Evolutionary conservation across 2,888 invertebrate species (phyloP), one percentile per base, ranked within the genome.

Genomic region (Nineta flava): DNA sequence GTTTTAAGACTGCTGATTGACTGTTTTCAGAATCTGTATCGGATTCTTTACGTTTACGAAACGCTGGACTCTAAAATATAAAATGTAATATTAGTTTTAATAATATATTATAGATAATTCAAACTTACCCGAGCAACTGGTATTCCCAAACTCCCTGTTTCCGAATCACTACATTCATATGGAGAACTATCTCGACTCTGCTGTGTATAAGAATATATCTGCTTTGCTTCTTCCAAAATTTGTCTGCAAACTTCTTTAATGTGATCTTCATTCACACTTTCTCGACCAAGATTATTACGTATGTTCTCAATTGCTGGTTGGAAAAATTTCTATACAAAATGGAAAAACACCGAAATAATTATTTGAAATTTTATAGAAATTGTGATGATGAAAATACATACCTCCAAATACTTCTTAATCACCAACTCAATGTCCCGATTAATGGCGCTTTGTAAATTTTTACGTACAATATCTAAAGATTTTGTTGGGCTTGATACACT

Each of bases 251-350:
- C 81, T 53, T 80, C 79, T 59, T 77, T 67, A 58, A 79, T 77
- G 66, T 84, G 81, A 61, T 86, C 84, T 63, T 85, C 83, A 55
- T 77, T 79, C 9, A 86, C 81, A 59, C 81, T 79, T 59, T 80
- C 81, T 59, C 77, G 77, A 4, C 85, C 86, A 59, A 83, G 71
- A 66, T 87, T 87, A 55, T 73, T 70, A 59, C 78, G 74, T 57
- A 87, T 84, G 61, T 87, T 87, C 55, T 79, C 77, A 35, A 87
- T 77, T 52, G 84, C 87, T 54, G 85, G 83, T 59, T 81, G 80
- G 68, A 87, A 85, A 66, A 81, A 87, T 70, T 79, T 81, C 84
- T 86, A 68, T 48, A 76, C 76, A 55, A 55, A 52, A 55, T 53
- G 52, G 41, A 53, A 26, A 49, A 51, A 10, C 38, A 38, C 10